phyloP scores from a whole-genome alignment of 2,797 vertebrate species.

The Falco biarmicus region DNA sequence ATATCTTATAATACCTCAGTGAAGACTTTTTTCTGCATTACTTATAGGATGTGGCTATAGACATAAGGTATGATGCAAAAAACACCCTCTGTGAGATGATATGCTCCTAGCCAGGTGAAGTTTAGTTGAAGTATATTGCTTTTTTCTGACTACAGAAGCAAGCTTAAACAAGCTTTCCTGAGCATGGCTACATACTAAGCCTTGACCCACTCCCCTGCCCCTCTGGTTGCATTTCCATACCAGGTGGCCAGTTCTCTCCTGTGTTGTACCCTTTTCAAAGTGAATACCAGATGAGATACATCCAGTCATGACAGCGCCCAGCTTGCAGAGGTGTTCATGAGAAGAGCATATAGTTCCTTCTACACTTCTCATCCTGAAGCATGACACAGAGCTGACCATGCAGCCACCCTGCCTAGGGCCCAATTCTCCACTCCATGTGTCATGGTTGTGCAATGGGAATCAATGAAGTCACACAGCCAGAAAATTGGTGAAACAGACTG shows the following conservation, averaged over 20 bases:
- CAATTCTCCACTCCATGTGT: background rate
- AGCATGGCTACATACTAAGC: background rate
- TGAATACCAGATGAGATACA: background rate
- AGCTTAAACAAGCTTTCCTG: background rate
- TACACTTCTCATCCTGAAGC: fast-evolving
- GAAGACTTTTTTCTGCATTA: background rate
- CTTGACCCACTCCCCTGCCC: background rate
- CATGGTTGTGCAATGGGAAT: background rate
- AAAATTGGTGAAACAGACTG: conserved; percentile 40
- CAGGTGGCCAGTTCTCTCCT: background rate
- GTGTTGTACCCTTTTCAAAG: background rate
- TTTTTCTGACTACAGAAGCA: background rate
- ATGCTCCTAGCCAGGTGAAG: background rate
- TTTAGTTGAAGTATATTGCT: background rate
- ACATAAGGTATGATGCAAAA: background rate
- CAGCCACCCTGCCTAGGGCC: background rate
- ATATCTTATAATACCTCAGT: background rate
- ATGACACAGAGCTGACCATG: background rate
- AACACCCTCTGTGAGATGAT: background rate
- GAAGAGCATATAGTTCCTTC: fast-evolving
- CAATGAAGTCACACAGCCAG: conserved; percentile 26
- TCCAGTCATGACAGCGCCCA: background rate
- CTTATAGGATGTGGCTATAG: background rate
- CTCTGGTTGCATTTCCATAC: background rate
- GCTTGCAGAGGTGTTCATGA: background rate